These are phyloP conservation scores for Alloplasta piceator DNA, from an alignment of 2,888 invertebrate genomes.

Conservation along the genomic window DNA sequence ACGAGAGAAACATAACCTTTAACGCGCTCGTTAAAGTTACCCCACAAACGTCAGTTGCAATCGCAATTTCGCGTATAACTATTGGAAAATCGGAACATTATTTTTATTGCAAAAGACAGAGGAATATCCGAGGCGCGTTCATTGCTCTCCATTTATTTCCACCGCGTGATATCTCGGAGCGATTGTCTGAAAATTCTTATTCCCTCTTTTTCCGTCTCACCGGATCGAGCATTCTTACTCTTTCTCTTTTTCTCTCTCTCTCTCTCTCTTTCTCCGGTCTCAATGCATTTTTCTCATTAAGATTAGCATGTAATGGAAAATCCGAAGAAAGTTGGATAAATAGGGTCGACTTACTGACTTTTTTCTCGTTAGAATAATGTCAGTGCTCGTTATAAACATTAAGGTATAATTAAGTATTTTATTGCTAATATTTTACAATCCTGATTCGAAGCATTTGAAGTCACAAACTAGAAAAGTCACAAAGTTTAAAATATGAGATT, in stretches of 20 bases:
- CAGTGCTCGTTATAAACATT: constrained; percentile 45
- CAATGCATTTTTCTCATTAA: constrained; percentile 37
- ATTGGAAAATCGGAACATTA: constrained; percentile 38
- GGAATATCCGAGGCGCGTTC: not conserved
- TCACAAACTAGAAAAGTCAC: no score
- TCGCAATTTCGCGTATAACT: constrained; percentile 53
- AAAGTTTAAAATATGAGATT: no score
- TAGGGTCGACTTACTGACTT: constrained; percentile 19
- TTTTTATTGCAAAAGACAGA: constrained; percentile 30
- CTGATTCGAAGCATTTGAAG: no score
- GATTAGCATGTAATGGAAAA: constrained; percentile 45
- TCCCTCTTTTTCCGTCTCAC: not conserved
- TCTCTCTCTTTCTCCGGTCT: constrained; percentile 5
- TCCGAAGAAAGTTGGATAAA: not conserved
- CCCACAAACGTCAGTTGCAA: constrained; percentile 31
- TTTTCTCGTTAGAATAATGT: constrained; percentile 30
- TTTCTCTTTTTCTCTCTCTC: constrained; percentile 16
- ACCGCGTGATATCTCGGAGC: constrained; percentile 7
- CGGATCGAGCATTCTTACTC: not conserved
- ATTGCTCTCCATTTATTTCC: constrained; percentile 11
- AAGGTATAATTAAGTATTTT: no score
- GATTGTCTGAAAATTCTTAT: constrained; percentile 11
- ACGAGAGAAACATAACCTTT: constrained; percentile 44
- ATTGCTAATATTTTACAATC: no score
- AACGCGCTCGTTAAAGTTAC: constrained; percentile 8